These are phyloP conservation scores for Tenthredo livida DNA, from an alignment of 2,888 invertebrate genomes.

Conservation along the genomic window DNA sequence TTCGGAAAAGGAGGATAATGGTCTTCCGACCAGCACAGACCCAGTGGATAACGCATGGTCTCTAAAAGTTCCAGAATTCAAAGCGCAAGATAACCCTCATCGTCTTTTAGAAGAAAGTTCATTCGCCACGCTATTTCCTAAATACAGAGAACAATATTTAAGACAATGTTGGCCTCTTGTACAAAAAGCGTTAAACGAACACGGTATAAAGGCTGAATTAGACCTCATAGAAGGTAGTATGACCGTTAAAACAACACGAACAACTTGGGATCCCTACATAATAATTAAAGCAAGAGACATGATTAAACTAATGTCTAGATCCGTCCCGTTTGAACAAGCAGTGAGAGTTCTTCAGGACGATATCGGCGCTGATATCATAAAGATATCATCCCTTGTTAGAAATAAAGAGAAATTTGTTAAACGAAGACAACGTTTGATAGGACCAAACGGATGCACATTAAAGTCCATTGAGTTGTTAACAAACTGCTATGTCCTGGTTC, in stretches of 20 bases:
- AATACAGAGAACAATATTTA: slow-evolving; percentile 97
- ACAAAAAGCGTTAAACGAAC: slow-evolving; percentile 89
- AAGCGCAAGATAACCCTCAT: slow-evolving; percentile 92
- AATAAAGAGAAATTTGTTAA: slow-evolving; percentile 98
- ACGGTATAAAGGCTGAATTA: slow-evolving; percentile 91
- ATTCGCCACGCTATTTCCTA: slow-evolving; percentile 98
- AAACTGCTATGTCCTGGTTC: slow-evolving; percentile 97
- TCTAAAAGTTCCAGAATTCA: slow-evolving; percentile 92
- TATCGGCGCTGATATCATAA: slow-evolving; percentile 96
- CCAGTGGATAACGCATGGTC: slow-evolving; percentile 93
- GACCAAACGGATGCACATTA: slow-evolving; percentile 98
- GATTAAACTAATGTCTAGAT: slow-evolving; percentile 95
- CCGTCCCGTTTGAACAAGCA: slow-evolving; percentile 98
- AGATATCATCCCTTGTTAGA: slow-evolving; percentile 93
- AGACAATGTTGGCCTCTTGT: slow-evolving; percentile 97
- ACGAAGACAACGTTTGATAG: slow-evolving; percentile 95
- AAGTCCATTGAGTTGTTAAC: slow-evolving; percentile 98
- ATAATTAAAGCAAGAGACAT: slow-evolving; percentile 98
- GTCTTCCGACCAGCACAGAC: slow-evolving; percentile 72
- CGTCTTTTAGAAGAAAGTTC: slow-evolving; percentile 95
- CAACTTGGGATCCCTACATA: slow-evolving; percentile 99
- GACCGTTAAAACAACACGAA: slow-evolving; percentile 95
- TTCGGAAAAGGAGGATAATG: slow-evolving; percentile 71
- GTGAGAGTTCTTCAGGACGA: slow-evolving; percentile 93
- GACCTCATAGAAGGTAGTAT: slow-evolving; percentile 97